These are phyloP conservation scores for Cyanoliseus patagonus DNA, from an alignment of 2,113 vertebrate species.

Conservation along the genomic window DNA sequence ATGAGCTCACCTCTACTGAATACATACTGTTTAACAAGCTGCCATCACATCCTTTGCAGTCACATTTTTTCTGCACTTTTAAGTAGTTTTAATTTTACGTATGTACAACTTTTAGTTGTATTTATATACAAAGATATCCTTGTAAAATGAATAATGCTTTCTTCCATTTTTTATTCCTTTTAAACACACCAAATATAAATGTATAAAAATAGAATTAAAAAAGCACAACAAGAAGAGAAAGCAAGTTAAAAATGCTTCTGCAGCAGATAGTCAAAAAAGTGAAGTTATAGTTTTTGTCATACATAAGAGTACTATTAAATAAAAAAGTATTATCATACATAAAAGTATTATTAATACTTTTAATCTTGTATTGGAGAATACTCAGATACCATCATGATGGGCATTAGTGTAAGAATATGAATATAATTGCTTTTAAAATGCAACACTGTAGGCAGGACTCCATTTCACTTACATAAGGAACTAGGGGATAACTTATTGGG, in stretches of 20 bases:
- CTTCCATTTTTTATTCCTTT: constrained; percentile 42
- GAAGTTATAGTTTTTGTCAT: background rate
- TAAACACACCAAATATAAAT: constrained; percentile 36
- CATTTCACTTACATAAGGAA: background rate
- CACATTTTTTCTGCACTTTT: background rate
- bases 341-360: background rate
- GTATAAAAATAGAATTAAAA: background rate
- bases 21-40: background rate
- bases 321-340: no score
- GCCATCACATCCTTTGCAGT: constrained; percentile 16
- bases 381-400: background rate
- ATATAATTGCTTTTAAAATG: background rate
- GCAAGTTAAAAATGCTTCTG: background rate
- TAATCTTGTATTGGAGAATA: background rate
- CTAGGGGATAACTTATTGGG: background rate
- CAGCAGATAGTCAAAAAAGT: background rate
- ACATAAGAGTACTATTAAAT: background rate
- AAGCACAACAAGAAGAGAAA: background rate
- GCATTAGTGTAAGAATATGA: background rate
- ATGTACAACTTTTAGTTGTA: no score
- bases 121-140: constrained; percentile 24
- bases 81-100: background rate
- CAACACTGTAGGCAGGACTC: background rate
- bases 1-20: background rate
- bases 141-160: constrained; percentile 5